These are phyloP conservation scores for Papilio helenus DNA, from an alignment of 1,140 invertebrate species.

Conservation along the genomic window DNA sequence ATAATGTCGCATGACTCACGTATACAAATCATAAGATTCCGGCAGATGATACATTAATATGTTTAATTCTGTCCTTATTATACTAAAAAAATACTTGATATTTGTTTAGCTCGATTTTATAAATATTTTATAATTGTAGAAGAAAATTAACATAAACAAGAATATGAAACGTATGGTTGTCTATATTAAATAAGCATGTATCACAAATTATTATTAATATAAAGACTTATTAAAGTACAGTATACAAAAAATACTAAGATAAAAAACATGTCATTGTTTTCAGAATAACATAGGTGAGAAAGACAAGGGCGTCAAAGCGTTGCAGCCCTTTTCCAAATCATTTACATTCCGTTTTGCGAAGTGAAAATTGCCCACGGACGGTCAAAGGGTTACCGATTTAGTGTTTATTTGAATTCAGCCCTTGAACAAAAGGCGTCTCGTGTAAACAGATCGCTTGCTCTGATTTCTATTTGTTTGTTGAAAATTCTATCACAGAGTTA, in stretches of 20 bases:
- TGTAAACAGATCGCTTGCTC: slow-evolving; percentile 77
- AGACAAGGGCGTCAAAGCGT: slow-evolving; percentile 48
- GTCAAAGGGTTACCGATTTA: slow-evolving; percentile 81
- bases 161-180: too few species aligned
- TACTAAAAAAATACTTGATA: background rate
- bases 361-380: slow-evolving; percentile 78
- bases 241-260: background rate
- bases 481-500: slow-evolving; percentile 32
- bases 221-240: background rate
- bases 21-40: slow-evolving; percentile 25
- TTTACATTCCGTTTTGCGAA: slow-evolving; percentile 78
- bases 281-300: slow-evolving; percentile 42
- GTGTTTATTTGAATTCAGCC: slow-evolving; percentile 80
- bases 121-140: background rate
- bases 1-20: slow-evolving; percentile 35
- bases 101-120: background rate
- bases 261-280: slow-evolving; percentile 12
- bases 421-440: slow-evolving; percentile 80
- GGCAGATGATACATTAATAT: background rate
- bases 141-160: background rate
- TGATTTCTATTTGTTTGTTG: slow-evolving; percentile 69
- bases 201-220: background rate
- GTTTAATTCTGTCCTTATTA: background rate
- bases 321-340: slow-evolving; percentile 67
- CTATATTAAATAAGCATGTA: background rate